Conservation (phyloP, 2,113 vertebrate species). For the Sciurus niger region DNA sequence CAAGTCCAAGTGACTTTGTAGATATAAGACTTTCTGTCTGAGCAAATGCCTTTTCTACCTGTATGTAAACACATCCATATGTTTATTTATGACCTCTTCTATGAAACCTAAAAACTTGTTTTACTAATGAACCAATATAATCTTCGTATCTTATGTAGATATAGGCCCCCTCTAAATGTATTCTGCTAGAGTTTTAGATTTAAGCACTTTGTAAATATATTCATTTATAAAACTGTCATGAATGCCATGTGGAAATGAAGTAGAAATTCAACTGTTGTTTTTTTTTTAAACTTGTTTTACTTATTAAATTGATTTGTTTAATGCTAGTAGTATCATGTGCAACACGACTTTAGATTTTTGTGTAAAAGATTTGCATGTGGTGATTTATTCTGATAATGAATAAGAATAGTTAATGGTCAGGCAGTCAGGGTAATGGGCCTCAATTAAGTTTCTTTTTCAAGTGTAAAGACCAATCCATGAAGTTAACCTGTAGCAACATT, state of each 20-base stretch:
- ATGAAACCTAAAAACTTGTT: not conserved
- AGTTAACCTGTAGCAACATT: too few species aligned
- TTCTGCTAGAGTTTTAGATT: not conserved
- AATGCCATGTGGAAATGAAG: not conserved
- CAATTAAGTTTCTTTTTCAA: too few species aligned
- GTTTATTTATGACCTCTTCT: not conserved
- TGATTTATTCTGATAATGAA: conserved; percentile 22
- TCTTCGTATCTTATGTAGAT: not conserved
- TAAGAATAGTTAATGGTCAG: too few species aligned
- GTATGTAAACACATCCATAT: not conserved
- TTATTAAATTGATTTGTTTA: not conserved
- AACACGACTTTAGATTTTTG: conserved; percentile 15
- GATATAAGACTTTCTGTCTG: not conserved
- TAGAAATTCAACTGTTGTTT: not conserved
- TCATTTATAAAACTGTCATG: not conserved
- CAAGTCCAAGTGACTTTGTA: not conserved
- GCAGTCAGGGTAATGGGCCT: not conserved
- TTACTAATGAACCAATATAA: not conserved
- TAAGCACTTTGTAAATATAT: not conserved
- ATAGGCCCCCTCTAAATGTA: not conserved
- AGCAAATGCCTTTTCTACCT: conserved; percentile 15
- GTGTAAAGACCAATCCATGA: too few species aligned
- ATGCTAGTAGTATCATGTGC: not conserved
- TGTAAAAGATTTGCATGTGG: not conserved
- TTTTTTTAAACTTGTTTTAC: not conserved